Conservation (phyloP, 2,113 vertebrate species). For the Azemiops feae region DNA sequence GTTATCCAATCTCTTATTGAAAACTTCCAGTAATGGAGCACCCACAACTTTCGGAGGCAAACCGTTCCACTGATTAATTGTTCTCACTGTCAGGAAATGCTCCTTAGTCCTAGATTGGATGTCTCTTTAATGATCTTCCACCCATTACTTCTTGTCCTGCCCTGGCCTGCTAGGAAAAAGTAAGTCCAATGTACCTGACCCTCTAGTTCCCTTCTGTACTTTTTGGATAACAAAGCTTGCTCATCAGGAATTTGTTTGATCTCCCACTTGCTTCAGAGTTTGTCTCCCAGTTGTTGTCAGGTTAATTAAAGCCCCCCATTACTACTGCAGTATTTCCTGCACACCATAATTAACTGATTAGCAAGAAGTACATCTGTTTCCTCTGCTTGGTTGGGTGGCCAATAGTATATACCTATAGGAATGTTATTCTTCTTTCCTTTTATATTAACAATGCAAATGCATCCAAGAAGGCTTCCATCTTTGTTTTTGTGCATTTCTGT, state of each 20-base stretch:
- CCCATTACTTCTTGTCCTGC: not conserved
- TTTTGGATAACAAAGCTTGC: not conserved
- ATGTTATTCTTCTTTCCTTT: too few relatives aligned
- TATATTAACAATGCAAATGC: too few relatives aligned
- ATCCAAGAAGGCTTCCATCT: too few relatives aligned
- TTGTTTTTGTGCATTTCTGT: too few relatives aligned
- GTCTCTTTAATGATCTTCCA: not conserved
- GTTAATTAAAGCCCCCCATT: not conserved
- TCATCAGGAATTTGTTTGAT: not conserved
- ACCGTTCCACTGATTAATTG: too few relatives aligned
- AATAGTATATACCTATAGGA: too few relatives aligned
- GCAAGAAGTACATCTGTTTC: too few relatives aligned
- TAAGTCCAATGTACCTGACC: not conserved
- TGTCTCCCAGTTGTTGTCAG: not conserved
- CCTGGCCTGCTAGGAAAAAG: not conserved
- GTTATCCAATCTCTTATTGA: not conserved
- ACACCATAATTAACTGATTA: too few relatives aligned
- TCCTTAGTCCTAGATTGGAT: not conserved
- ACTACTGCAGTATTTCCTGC: not conserved
- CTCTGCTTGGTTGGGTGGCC: too few relatives aligned
- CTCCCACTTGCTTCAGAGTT: not conserved
- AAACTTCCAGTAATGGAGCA: not conserved
- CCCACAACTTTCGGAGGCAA: not conserved
- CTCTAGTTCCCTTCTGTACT: not conserved
- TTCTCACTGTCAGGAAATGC: not conserved